Evolutionary conservation across 2,888 invertebrate species (phyloP).

Genomic region (Zaprionus bogoriensis): DNA sequence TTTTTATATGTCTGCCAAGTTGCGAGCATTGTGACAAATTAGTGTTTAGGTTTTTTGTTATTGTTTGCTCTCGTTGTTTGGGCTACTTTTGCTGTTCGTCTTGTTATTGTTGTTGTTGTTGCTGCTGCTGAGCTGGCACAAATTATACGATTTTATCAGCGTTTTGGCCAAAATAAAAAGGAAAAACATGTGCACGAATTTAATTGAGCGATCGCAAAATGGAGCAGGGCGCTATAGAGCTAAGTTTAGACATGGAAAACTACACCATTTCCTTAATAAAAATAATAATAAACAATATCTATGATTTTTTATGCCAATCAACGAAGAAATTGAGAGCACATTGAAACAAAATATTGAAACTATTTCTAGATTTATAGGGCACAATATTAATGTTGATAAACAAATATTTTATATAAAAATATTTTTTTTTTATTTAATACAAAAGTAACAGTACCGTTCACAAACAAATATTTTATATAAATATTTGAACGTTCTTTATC

Average conservation of each 20-base stretch:
- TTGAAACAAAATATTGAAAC: too few species aligned
- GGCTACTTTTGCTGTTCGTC: slow-evolving; percentile 15
- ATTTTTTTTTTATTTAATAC: too few species aligned
- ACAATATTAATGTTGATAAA: too few species aligned
- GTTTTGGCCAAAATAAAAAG: slow-evolving; percentile 10
- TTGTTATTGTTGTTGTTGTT: slow-evolving; percentile 17
- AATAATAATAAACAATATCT: background rate
- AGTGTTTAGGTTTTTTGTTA: slow-evolving; percentile 50
- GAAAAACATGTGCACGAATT: slow-evolving; percentile 1
- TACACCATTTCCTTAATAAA: background rate
- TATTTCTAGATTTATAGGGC: too few species aligned
- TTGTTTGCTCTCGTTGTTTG: slow-evolving; percentile 12
- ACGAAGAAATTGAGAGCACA: too few species aligned
- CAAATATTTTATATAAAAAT: too few species aligned
- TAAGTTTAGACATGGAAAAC: background rate
- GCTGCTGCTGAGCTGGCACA: slow-evolving; percentile 30
- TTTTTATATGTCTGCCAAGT: slow-evolving; percentile 70
- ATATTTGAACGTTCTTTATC: too few species aligned
- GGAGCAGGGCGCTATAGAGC: background rate
- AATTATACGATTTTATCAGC: slow-evolving; percentile 36
- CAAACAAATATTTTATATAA: too few species aligned
- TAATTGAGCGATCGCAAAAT: slow-evolving; percentile 7
- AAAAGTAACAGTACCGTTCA: too few species aligned
- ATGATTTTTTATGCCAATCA: background rate
- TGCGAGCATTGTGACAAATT: slow-evolving; percentile 73